Evolutionary conservation across 1,140 invertebrate genomes (phyloP).

Genomic region (Drosophila seguyi): DNA sequence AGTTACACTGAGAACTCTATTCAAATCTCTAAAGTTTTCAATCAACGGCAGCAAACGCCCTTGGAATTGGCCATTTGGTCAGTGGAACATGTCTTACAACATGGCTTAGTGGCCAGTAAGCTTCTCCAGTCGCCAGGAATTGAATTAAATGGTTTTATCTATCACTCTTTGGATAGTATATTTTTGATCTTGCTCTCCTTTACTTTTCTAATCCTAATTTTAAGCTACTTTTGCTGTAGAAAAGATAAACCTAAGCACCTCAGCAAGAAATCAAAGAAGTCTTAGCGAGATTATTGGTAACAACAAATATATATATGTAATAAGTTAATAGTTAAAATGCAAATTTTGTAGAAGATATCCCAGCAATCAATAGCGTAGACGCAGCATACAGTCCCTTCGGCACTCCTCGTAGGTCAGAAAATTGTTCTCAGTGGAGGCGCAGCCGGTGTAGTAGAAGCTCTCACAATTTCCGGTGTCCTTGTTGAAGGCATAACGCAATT

Average conservation of each 20-base stretch:
- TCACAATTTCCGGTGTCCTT: constrained; percentile 70
- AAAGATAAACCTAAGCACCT: not conserved
- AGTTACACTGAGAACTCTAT: constrained; percentile 86
- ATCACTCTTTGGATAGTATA: constrained; percentile 75
- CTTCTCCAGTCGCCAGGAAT: constrained; percentile 85
- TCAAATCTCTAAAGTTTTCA: constrained; percentile 87
- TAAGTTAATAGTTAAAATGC: constrained; percentile 7
- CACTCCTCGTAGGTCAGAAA: constrained; percentile 81
- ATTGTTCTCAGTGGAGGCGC: constrained; percentile 72
- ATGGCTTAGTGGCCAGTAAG: constrained; percentile 85
- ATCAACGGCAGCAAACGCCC: constrained; percentile 87
- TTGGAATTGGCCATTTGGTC: constrained; percentile 89
- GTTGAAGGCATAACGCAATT: constrained; percentile 77
- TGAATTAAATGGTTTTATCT: constrained; percentile 82
- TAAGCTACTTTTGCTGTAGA: constrained; percentile 1
- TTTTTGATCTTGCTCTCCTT: constrained; percentile 16
- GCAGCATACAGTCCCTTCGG: constrained; percentile 78
- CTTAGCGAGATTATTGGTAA: constrained; percentile 18
- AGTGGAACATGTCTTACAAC: constrained; percentile 88
- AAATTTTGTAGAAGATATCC: not conserved
- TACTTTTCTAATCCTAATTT: constrained; percentile 2
- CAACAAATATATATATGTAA: constrained; percentile 24
- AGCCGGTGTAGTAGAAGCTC: constrained; percentile 79
- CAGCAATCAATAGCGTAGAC: constrained; percentile 49
- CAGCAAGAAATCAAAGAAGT: constrained; percentile 24